Percentiles rank a stretch among this genome's conserved stretches.
These are phyloP conservation scores for Apodemia mormo DNA, from an alignment of 2,888 invertebrate species.

Conservation along the genomic window DNA sequence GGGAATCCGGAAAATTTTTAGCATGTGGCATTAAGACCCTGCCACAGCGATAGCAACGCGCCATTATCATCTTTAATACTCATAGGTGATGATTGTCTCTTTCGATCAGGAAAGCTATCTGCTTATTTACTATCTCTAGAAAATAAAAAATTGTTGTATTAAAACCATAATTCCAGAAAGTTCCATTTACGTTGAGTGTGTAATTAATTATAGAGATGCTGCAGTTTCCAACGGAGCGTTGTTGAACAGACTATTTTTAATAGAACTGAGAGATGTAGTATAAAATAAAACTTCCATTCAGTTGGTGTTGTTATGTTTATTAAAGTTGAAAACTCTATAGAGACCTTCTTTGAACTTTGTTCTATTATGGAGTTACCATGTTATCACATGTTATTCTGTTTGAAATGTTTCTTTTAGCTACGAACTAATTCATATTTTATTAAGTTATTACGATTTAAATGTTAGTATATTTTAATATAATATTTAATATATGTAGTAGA, in stretches of 20 bases:
- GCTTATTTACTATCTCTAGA: too few relatives aligned
- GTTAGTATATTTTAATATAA: too few relatives aligned
- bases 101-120: too few relatives aligned
- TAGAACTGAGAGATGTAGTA: background rate
- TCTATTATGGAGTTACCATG: background rate
- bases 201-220: slow-evolving; percentile 14
- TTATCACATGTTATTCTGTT: background rate
- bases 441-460: too few relatives aligned
- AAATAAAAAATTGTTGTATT: too few relatives aligned
- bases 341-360: background rate
- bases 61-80: too few relatives aligned
- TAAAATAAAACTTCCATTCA: slow-evolving; percentile 12
- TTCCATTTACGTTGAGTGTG: slow-evolving; percentile 25
- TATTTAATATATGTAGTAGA: too few relatives aligned
- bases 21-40: too few relatives aligned
- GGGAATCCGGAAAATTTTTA: too few relatives aligned
- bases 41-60: too few relatives aligned
- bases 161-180: background rate
- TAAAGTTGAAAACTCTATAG: background rate
- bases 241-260: background rate
- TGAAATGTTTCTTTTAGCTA: background rate
- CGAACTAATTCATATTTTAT: too few relatives aligned
- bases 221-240: slow-evolving; percentile 6
- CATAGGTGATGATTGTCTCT: too few relatives aligned
- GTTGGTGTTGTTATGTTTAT: background rate